Percentiles rank a stretch among this genome's conserved stretches.
phyloP scores from a whole-genome alignment of 1,140 invertebrate species.

The Oedothorax gibbosus region DNA sequence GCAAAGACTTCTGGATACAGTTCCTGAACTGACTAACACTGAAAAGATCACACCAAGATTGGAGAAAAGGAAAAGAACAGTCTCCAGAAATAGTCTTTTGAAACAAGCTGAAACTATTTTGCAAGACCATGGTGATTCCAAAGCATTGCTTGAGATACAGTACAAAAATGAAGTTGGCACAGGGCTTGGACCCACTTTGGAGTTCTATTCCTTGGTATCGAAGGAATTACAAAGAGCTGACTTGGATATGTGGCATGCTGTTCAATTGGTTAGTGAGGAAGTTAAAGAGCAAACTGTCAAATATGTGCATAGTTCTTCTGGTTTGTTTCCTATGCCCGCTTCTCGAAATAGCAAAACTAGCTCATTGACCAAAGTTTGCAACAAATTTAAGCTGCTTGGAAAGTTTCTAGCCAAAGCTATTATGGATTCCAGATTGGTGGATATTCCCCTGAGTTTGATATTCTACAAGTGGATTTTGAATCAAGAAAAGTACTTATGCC shows the following conservation, averaged over 20 bases:
- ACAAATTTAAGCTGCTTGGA: conserved; percentile 96
- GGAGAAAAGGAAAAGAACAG: conserved; percentile 86
- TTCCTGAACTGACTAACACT: conserved; percentile 79
- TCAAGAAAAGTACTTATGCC: conserved; percentile 84
- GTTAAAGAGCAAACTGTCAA: conserved; percentile 66
- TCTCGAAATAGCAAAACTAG: conserved; percentile 86
- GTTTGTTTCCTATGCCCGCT: conserved; percentile 90
- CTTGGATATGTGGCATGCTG: conserved; percentile 92
- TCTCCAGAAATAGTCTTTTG: conserved; percentile 91
- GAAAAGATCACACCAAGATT: conserved; percentile 89
- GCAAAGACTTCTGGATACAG: conserved; percentile 89
- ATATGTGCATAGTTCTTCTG: conserved; percentile 83
- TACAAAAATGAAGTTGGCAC: conserved; percentile 99
- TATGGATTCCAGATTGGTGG: conserved; percentile 99
- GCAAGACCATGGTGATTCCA: conserved; percentile 90
- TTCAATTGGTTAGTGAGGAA: conserved; percentile 65
- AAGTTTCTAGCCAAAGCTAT: conserved; percentile 99
- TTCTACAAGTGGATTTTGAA: conserved; percentile 97
- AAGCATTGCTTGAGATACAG: conserved; percentile 94
- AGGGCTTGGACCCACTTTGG: conserved; percentile 95
- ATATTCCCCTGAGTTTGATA: conserved; percentile 93
- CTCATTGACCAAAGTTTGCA: conserved; percentile 88
- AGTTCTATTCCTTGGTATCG: conserved; percentile 98
- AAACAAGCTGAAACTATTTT: conserved; percentile 96
- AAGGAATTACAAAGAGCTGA: conserved; percentile 92